phyloP scores from a whole-genome alignment of 2,888 invertebrate species.

The Eristalis tenax region DNA sequence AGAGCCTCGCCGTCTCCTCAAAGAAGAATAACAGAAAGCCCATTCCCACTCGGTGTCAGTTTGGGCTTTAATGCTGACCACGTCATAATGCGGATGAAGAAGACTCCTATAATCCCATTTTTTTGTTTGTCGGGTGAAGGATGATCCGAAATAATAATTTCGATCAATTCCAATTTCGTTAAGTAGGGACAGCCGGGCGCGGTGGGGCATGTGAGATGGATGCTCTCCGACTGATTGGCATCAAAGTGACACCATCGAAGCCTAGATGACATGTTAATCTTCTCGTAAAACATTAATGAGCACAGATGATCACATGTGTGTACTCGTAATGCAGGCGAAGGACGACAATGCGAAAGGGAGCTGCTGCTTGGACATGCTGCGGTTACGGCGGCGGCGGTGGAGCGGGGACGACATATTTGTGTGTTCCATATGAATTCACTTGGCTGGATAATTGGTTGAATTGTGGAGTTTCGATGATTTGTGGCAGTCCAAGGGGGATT shows the following conservation, averaged over 20 bases:
- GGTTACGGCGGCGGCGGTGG: conserved; percentile 70
- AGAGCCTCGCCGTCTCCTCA: neutral
- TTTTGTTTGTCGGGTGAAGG: conserved; percentile 22
- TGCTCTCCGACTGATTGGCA: conserved; percentile 1
- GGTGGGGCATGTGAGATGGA: neutral
- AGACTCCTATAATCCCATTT: neutral
- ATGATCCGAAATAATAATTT: conserved; percentile 31
- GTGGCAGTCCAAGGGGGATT: conserved; percentile 14
- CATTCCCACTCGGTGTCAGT: neutral
- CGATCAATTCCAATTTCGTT: conserved; percentile 20
- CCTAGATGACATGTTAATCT: conserved; percentile 51
- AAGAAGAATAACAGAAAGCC: neutral
- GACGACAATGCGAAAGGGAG: conserved; percentile 35
- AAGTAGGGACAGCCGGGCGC: neutral
- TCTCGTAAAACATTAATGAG: conserved; percentile 53
- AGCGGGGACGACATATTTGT: conserved; percentile 56
- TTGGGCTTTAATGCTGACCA: neutral
- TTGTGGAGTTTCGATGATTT: conserved; percentile 19
- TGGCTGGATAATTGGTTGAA: conserved; percentile 17
- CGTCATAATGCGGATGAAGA: neutral
- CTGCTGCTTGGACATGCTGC: conserved; percentile 33
- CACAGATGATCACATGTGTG: conserved; percentile 8
- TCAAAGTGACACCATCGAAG: conserved; percentile 1
- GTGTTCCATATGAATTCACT: conserved; percentile 14
- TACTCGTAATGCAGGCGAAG: neutral